Evolutionary conservation across 2,797 vertebrate species (phyloP), one percentile per base, ranked within the genome.

Genomic region (Pipistrellus pipistrellus): DNA sequence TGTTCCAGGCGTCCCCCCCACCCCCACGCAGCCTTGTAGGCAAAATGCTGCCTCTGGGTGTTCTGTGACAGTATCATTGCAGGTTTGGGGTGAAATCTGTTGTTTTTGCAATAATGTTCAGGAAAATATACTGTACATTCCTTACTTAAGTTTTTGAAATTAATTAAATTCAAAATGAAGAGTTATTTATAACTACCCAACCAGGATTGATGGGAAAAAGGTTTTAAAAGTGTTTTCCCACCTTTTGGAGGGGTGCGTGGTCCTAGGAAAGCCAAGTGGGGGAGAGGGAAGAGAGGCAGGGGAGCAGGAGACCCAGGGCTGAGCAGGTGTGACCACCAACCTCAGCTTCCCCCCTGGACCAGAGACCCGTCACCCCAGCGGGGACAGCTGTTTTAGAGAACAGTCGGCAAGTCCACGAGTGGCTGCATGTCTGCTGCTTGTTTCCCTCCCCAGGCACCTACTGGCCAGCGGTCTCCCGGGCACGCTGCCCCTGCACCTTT

Each of bases 151-250:
- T 73, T 35, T 90, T 62, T 51, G 0, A 93, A 92, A 76, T 95
- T 20, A 94, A 72, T 17, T 17, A 64, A 82, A 71, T 53, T 83
- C 41, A 91, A 88, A 93, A 93, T 85, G n/a, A 88, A 64, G 57
- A 84, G 5, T 78, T 83, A 81, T 62, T 11, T 92, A 4, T 86
- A 44, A 93, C 6, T 91, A 20, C 59, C 44, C 21, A 90, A n/a
- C 38, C 5, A 30, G n/a, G 8, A 59, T 23, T 51, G 10, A 23
- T 30, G 78, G 30, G 10, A 44, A 8, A 8, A 77, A 7, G 62
- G 2, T 68, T 88, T 53, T 10, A 20, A 30, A 71, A 83, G 44
- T 53, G 30, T 46, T 25, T 48, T 80, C 51, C 78, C 0, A 18
- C 23, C 44, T 81, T 68, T 73, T 27, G 27, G 57, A 83, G 23